Evolutionary conservation across 2,113 vertebrate genomes (phyloP).

Genomic region (Chaenogobius annularis): DNA sequence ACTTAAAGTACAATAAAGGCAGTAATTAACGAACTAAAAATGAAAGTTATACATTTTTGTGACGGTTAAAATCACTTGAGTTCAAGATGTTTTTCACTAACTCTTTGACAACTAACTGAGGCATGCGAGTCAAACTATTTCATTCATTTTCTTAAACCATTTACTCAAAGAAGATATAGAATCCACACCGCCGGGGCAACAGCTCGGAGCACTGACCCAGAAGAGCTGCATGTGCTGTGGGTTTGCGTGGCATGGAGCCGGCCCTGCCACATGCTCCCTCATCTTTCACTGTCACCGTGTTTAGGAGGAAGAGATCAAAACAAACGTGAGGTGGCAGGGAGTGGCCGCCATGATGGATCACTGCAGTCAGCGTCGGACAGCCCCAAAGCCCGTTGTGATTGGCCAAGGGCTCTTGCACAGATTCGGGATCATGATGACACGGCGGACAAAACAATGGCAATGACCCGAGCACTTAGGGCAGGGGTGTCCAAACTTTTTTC

Average conservation of each 20-base stretch:
- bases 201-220: background rate
- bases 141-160: too few relatives aligned
- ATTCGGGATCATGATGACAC: constrained; percentile 42
- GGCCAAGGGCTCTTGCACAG: constrained; percentile 49
- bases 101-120: too few relatives aligned
- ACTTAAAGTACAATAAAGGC: background rate
- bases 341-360: constrained; percentile 69
- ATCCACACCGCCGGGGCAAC: background rate
- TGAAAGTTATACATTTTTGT: background rate
- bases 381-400: constrained; percentile 38
- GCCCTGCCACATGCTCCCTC: constrained; percentile 68
- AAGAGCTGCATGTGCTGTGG: constrained; percentile 23
- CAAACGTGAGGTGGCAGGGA: constrained; percentile 74
- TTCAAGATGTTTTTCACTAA: too few relatives aligned
- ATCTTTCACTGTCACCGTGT: constrained; percentile 76
- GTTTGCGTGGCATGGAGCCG: constrained; percentile 50
- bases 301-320: constrained; percentile 75
- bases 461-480: constrained; percentile 51
- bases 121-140: too few relatives aligned
- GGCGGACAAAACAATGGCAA: constrained; percentile 30
- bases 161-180: background rate
- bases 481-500: too few relatives aligned
- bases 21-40: background rate
- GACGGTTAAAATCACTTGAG: background rate
- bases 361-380: constrained; percentile 65